A percentile compares a stretch with the other conserved stretches of the same genome.
Conservation (phyloP, 2,113 vertebrate species). For the Sarotherodon lohbergeri region DNA sequence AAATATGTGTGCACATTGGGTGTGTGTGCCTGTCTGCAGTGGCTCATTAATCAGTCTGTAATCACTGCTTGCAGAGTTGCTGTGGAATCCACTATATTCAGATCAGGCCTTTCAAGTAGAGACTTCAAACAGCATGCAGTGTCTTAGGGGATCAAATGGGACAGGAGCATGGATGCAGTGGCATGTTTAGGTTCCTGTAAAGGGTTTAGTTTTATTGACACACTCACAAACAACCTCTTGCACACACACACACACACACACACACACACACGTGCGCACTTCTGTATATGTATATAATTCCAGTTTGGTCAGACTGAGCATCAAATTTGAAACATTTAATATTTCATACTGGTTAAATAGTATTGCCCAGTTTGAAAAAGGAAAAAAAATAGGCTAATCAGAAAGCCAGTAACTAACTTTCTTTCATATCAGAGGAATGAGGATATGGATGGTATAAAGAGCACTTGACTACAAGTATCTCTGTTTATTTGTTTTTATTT, state of each 20-base stretch:
- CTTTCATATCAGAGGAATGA: background rate
- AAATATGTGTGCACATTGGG: background rate
- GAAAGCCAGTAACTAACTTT: background rate
- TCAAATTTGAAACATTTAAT: background rate
- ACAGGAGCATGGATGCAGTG: constrained; percentile 28
- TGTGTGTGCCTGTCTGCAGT: background rate
- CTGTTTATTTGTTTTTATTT: background rate
- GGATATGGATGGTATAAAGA: background rate
- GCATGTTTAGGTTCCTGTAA: constrained; percentile 44
- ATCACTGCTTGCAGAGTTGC: constrained; percentile 68
- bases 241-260: background rate
- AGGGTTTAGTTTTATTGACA: constrained; percentile 52
- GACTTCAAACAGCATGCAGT: constrained; percentile 66
- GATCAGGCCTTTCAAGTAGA: constrained; percentile 68
- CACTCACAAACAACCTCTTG: background rate
- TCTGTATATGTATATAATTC: background rate
- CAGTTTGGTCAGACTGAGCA: background rate
- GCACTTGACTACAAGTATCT: background rate
- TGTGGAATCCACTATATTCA: constrained; percentile 59
- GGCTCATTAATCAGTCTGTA: constrained; percentile 72
- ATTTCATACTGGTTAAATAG: background rate
- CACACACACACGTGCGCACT: background rate
- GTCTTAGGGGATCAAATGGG: constrained; percentile 65
- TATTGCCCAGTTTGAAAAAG: background rate
- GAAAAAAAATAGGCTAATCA: background rate